Base-by-base conservation (phyloP, 2,113 vertebrate genomes). In the Helogale parvula region DNA sequence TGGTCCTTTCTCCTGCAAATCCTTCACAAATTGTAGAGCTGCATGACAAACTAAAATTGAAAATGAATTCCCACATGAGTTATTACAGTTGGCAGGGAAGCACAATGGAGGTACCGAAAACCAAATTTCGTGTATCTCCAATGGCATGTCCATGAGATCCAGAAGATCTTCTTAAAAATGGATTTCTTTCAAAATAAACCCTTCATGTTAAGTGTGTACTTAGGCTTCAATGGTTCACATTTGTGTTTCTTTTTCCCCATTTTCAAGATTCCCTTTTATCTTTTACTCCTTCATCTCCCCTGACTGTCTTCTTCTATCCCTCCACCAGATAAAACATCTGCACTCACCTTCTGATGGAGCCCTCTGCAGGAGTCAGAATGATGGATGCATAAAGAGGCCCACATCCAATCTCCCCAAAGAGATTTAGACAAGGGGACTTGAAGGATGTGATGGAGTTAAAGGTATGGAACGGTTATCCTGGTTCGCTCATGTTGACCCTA, bases 1-100 rank as follows among this genome's bases (percentile, higher is more conserved):
- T 72, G 52, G 88, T 94, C 16, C 7, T 35, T 98, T 72, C 52
- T n/a, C 19, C n/a, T 92, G 35, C 4, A 97, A 96, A 93, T 81
- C 38, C 47, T 97, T 93, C 74, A 72, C 33, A 90, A 50, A 41
- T 63, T 50, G n/a, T 45, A 87, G 74, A 91, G 72, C n/a, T 96
- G 50, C 12, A n/a, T 85, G 68, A 88, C 54, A 81, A 84, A 96
- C 19, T 69, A 45, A 45, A 57, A 94, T 65, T 93, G 93, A 93
- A 98, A 97, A 74, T 60, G 5, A 25, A 90, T 45, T 21, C 16
- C 13, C 27, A 93, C 19, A 29, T 87, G 72, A 69, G 65, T 66
- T 94, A 90, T 66, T 89, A 0, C 31, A 97, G 88, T 97, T 97
- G 80, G 3, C 21, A 90, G 2, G 0, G 50, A 71, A 95, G 80